Evolutionary conservation across 2,888 invertebrate species (phyloP), one percentile per base, ranked within the genome.

Genomic region (Dynastes tityus): DNA sequence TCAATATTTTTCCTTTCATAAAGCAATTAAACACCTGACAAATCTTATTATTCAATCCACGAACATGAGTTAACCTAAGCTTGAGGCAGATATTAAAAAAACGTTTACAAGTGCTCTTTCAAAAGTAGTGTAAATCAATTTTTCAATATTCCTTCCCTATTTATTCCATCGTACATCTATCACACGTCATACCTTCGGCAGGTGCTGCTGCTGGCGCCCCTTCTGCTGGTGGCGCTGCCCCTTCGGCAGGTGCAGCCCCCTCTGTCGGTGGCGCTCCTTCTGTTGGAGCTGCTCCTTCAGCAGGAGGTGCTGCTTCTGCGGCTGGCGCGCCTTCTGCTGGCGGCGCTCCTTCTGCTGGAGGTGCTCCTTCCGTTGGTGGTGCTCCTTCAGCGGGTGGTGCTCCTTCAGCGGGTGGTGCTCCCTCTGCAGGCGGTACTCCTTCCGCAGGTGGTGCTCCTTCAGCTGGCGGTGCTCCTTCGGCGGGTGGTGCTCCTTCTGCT

Each of bases 271-370:
- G 32, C 32, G 32, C 70, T 67, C 81, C 81, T 61, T 82, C 80
- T 80, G 81, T 82, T 64, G 81, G 81, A 67, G 81, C 78, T 40
- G 83, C 79, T 83, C 88, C 85, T 11, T 85, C 85, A n/a, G 79
- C 82, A 87, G 85, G 32, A 53, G 85, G 82, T 9, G 85, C 84
- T 22, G 85, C 84, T n/a, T 81, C 84, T 78, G 87, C 88, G 1
- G 87, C 85, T 2, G 88, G 87, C 75, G 88, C 86, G 0, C 86
- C 86, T 58, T 84, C 85, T 8, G 82, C 83, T 32, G 85, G 83
- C 53, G 85, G 83, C 5, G 61, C 22, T 11, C 16, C 71, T 22
- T 80, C 64, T 83, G 85, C 11, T 82, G 82, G 45, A 85, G 40
- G 83, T 63, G 83, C 81, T 9, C 85, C 85, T 29, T 83, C 86